Evolutionary conservation across 2,888 invertebrate species (phyloP), one percentile per base, ranked within the genome.

Genomic region (Ptilodon capucinus): DNA sequence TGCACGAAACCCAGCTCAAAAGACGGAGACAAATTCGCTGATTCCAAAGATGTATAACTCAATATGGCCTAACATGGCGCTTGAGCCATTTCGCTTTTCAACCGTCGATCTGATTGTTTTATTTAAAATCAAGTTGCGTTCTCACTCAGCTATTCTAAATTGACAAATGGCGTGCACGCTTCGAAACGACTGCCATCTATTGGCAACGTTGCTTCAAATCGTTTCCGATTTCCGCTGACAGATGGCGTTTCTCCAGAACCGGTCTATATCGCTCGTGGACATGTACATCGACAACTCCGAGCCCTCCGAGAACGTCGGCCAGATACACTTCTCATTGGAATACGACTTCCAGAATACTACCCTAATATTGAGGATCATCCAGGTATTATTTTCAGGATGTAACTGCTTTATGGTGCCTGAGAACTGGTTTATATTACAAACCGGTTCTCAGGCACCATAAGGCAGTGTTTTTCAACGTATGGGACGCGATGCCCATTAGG

Each of bases 281-380:
- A 97, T 97, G 97, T 97, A 97, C 92, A 97, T 97, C 86, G 97
- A 97, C 91, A 97, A 96, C 86, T 94, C 96, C 51, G 97, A 97
- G 84, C 96, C 97, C 1, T 96, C 96, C 65, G 97, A 97, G 91
- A 97, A 97, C 89, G 97, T 97, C 64, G 97, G 97, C 45, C 97
- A 97, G 91, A 97, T 97, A 70, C 97, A 97, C 85, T 97, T 97
- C 92, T 97, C 97, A 45, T 89, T 97, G 82, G 97, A 97, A 85
- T 97, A 97, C 85, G 97, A 97, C 91, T 97, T 97, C 91, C 97
- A 97, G 92, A 97, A 97, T 73, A 97, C 97, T 54, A 97, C 97
- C 56, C 93, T 97, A 74, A 96, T 97, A 75, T 89, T 97, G 71
- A 95, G 96, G 91, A 97, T 97, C 77, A 94, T 97, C 71, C 97